These are phyloP conservation scores for Peromyscus nudipes DNA, from an alignment of 2,797 vertebrate genomes.

Conservation along the genomic window DNA sequence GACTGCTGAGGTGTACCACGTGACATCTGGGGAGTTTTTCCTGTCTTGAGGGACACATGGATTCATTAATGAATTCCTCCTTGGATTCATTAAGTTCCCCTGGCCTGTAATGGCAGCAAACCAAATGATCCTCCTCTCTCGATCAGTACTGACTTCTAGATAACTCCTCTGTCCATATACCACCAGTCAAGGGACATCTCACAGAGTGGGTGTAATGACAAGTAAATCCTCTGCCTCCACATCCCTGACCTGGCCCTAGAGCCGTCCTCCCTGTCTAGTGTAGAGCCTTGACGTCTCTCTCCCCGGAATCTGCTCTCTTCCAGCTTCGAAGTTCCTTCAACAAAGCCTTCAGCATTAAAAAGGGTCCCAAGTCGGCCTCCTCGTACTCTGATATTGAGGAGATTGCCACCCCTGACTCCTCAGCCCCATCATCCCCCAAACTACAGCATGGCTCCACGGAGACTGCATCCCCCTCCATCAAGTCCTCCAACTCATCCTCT, in stretches of 20 bases:
- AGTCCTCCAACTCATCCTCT: slow-evolving; percentile 92
- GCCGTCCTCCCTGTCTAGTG: not conserved
- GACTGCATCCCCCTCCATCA: slow-evolving; percentile 88
- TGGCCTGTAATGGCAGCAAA: not conserved
- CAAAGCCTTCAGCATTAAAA: slow-evolving; percentile 99
- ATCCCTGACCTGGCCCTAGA: not conserved
- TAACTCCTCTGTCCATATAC: not conserved
- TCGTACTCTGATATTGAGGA: slow-evolving; percentile 99
- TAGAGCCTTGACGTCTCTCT: slow-evolving; percentile 3
- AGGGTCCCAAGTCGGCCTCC: slow-evolving; percentile 94
- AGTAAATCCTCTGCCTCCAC: not conserved
- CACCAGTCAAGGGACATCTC: not conserved
- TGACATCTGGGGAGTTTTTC: not conserved
- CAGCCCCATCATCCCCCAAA: slow-evolving; percentile 97
- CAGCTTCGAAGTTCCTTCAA: slow-evolving; percentile 98
- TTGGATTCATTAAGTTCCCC: not conserved
- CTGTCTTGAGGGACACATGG: not conserved
- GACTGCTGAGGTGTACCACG: not conserved
- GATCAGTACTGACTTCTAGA: not conserved
- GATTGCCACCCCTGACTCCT: slow-evolving; percentile 96
- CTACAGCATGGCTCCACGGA: slow-evolving; percentile 93
- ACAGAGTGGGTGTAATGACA: not conserved
- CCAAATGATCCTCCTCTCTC: not conserved
- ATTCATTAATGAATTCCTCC: not conserved
- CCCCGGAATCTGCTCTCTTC: slow-evolving; percentile 65